Evolutionary conservation across 2,113 vertebrate species (phyloP).

Genomic region (Urocolius indicus): DNA sequence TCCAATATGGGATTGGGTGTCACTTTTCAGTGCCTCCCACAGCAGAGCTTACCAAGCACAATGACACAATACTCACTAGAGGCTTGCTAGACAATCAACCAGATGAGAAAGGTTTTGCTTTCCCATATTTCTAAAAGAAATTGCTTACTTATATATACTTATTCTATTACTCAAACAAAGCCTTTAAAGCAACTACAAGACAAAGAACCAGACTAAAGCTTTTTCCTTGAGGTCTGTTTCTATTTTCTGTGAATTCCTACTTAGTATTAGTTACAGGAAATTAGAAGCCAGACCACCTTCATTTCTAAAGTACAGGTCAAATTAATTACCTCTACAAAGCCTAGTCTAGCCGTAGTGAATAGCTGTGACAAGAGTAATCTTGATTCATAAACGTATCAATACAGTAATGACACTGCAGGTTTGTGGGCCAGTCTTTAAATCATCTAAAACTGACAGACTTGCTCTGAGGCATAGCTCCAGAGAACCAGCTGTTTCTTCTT

Average conservation of each 20-base stretch:
- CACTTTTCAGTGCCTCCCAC: not conserved
- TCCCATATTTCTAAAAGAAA: not conserved
- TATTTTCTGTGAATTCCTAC: not conserved
- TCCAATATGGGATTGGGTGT: not conserved
- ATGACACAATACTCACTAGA: not conserved
- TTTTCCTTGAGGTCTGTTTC: not conserved
- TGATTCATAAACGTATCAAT: not conserved
- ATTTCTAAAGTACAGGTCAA: constrained; percentile 35
- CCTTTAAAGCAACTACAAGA: not conserved
- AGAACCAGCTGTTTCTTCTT: not conserved
- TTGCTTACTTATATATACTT: not conserved
- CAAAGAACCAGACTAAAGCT: not conserved
- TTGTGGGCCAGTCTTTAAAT: not conserved
- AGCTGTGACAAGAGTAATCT: not conserved
- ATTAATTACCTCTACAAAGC: constrained; percentile 26
- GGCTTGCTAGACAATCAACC: not conserved
- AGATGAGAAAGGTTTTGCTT: not conserved
- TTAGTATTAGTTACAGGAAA: not conserved
- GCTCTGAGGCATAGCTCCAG: not conserved
- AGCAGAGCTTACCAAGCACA: not conserved
- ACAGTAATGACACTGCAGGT: not conserved
- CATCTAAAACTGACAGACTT: not conserved
- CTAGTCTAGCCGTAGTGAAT: not conserved
- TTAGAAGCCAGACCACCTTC: constrained; percentile 16
- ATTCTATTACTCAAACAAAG: not conserved